phyloP scores from a whole-genome alignment of 1,140 invertebrate species.

The Phymastichus coffea region DNA sequence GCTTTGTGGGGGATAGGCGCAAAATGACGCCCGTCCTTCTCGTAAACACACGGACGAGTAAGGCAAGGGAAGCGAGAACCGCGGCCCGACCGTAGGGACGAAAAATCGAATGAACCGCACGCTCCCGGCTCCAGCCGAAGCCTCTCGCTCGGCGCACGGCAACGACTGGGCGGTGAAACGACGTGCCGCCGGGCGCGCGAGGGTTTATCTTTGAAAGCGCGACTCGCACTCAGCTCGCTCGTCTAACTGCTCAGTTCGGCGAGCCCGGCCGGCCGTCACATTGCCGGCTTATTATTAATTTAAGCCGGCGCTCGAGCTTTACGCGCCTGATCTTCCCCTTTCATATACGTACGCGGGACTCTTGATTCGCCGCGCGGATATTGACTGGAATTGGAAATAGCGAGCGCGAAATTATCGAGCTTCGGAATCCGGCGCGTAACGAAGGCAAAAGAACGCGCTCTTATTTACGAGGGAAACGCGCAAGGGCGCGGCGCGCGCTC shows the following conservation, averaged over 20 bases:
- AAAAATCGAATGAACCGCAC: conserved; percentile 1
- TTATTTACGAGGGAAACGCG: too few species aligned
- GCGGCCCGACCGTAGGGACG: not conserved
- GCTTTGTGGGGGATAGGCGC: conserved; percentile 3
- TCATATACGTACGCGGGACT: too few species aligned
- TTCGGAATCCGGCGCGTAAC: too few species aligned
- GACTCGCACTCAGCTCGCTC: too few species aligned
- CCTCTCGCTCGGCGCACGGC: not conserved
- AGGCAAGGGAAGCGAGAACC: too few species aligned
- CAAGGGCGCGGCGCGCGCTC: too few species aligned
- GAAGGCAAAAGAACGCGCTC: too few species aligned
- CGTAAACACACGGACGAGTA: not conserved
- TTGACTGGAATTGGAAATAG: too few species aligned
- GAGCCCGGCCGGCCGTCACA: not conserved
- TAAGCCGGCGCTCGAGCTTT: not conserved
- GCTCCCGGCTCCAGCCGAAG: not conserved
- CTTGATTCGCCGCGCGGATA: too few species aligned
- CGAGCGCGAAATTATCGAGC: too few species aligned
- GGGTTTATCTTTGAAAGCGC: conserved; percentile 12
- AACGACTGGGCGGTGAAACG: not conserved
- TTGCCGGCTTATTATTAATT: conserved; percentile 11
- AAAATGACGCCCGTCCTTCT: not conserved
- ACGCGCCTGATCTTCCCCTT: too few species aligned
- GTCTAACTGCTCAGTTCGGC: not conserved
- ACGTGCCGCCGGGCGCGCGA: not conserved